Base-by-base conservation (phyloP, 30 jellyfish, hydroid and myxozoan species). In the Cassiopea andromeda region DNA sequence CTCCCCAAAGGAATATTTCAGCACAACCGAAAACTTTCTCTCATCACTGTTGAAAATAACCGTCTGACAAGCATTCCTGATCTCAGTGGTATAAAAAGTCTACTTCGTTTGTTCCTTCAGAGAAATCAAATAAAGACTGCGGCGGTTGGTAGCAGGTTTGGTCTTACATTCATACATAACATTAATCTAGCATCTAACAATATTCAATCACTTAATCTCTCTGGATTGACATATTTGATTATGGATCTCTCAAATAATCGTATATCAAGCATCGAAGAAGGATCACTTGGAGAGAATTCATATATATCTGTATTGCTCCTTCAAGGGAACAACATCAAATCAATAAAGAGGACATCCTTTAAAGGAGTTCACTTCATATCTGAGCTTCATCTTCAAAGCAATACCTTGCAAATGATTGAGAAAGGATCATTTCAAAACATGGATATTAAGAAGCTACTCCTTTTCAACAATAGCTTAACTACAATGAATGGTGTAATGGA, bases 241-340 rank as follows among this genome's bases (percentile, higher is more conserved):
- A 14, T 77, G 48, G 86, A 77, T 49, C n/a, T 77, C 7, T 77
- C 86, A 1, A 19, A 49, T 74, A 77, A 77, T 27, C 73, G 54
- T 0, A 47, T 77, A 19, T 7, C 1, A 2, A 77, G 15, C 0
- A 27, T 77, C 0, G 12, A 14, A 7, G 15, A 49, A 27, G 18
- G n/a, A 4, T 13, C 73, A 8, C 50, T 77, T 47, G 58, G 75
- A 6, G 1, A 47, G 2, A 47, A 46, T 8, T 16, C 19, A 3
- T 0, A 19, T 6, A 2, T 48, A 1, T 1, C 49, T 48, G 86
- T 74, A 1, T n/a, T 77, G 7, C 70, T 47, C 54, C 73, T 77
- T 19, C 86, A 77, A 77, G 17, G 74, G 2, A 77, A 77, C 73
- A 77, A 77, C 48, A 8, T 77, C 0, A 6, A 5, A n/a, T 19